Base-by-base conservation (phyloP, 2,113 vertebrate genomes). In the Meles meles region DNA sequence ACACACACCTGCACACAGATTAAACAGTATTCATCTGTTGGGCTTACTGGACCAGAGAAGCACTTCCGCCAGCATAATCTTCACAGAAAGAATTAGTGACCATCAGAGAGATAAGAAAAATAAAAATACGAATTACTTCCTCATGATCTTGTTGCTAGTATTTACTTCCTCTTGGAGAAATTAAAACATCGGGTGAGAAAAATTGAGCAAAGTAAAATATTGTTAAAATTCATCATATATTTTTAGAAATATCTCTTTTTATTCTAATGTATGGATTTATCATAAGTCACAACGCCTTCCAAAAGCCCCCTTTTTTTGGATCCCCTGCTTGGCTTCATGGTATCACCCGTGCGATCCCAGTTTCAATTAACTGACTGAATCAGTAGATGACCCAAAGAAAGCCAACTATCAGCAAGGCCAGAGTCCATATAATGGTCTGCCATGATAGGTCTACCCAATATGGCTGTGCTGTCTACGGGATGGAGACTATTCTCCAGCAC, bases 91-190 rank as follows among this genome's bases (percentile, higher is more conserved):
- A 59, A 80, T 69, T 72, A 95, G 69, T 71, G 97, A 27, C 42
- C 94, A 82, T 14, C 47, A 90, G n/a, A 95, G 34, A 95, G 49
- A 63, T 31, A 34, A 82, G 52, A 94, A 98, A 98, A 88, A 63
- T 92, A 81, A 52, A 5, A 71, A 6, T 25, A 83, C 0, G 5
- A 92, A 96, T 93, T 7, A 77, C 86, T 47, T 12, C 57, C 59
- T 95, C 84, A 82, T 27, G 9, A 74, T 86, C 92, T 94, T 92
- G 5, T 83, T 80, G 34, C 1, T 87, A 52, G 59, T 79, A 92
- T 85, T 67, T 74, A 89, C 39, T 83, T 95, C 47, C 57, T 85
- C 49, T 34, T 89, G 44, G 81, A 93, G 47, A 95, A 80, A 93
- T 79, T 85, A 47, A 91, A 94, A 85, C 34, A 84, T 5, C 10